phyloP scores from a whole-genome alignment of 2,888 invertebrate genomes.

The Seladonia tumulorum region DNA sequence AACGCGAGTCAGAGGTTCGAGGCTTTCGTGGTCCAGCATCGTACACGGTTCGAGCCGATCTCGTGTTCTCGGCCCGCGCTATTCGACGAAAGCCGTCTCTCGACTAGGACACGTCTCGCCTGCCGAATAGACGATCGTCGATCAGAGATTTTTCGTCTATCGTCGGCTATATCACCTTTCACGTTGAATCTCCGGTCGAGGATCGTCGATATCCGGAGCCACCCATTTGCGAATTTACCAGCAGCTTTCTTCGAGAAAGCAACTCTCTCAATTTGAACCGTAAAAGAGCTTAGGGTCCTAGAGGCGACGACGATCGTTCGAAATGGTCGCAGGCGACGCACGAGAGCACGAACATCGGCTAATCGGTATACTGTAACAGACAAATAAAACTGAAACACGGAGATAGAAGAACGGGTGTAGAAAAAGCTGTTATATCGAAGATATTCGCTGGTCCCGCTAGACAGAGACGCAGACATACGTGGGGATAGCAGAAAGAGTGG shows the following conservation, averaged over 20 bases:
- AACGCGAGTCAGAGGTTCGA: neutral
- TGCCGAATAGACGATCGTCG: neutral
- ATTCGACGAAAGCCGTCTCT: neutral
- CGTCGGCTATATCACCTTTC: neutral
- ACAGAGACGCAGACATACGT: neutral
- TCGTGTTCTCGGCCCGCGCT: neutral
- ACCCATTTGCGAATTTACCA: neutral
- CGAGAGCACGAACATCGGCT: neutral
- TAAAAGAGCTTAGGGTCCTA: neutral
- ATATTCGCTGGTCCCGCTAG: neutral
- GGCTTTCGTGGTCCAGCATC: conserved; percentile 6
- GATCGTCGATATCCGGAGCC: neutral
- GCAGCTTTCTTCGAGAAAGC: neutral
- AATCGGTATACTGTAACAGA: conserved; percentile 5
- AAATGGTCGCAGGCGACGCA: neutral
- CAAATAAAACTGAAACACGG: conserved; percentile 6
- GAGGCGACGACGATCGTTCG: neutral
- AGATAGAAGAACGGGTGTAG: neutral
- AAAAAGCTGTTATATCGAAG: neutral
- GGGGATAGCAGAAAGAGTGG: neutral
- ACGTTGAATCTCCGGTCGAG: neutral
- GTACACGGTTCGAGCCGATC: neutral
- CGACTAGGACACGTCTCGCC: neutral
- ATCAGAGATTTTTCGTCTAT: neutral
- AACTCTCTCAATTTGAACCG: neutral